Base-by-base conservation (phyloP, 2,113 vertebrate genomes). In the Lates calcarifer region DNA sequence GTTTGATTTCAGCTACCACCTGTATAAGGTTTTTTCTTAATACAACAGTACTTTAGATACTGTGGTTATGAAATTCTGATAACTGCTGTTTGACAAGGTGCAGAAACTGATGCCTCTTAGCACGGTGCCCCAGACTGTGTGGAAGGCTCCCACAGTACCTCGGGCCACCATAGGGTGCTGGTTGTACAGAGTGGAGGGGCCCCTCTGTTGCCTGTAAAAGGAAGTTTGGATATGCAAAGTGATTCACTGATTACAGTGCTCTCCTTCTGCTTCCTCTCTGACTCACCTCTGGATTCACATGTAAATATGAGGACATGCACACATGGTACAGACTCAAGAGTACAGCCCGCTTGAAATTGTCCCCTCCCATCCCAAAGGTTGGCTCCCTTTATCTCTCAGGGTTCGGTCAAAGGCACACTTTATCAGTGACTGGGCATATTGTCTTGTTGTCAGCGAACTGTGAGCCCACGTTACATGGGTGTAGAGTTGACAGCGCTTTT, bases 141-240 rank as follows among this genome's bases (percentile, higher is more conserved):
- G 41, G 22, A 75, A 3, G 49, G 76, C 73, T 79, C 81, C 29
- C 35, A 13, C 45, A 73, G 73, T 43, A 83, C 74, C 74, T 61
- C 17, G 68, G 47, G 73, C 64, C 75, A 77, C 76, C 49, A 2
- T 47, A 39, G 60, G 80, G 56, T 53, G 76, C 89, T 81, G 76
- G 83, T 82, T 53, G 62, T 35, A 43, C 77, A 45, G 28, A 22
- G 67, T 14, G 20, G 57, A 75, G 61, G 61, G 71, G 65, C 58
- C 84, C 82, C 73, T 55, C 41, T 77, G 33, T 70, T 81, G 84
- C 61, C 76, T 87, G 74, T 85, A 81, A 86, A 90, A 91, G 89
- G 88, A 93, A 91, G 89, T 91, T 91, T 91, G 84, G 90, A 85
- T 85, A 91, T 91, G 82, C 87, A 91, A 86, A 90, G 72, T 58